Conservation (phyloP, 1,140 invertebrate species). For the Rhagoletis zephyria region DNA sequence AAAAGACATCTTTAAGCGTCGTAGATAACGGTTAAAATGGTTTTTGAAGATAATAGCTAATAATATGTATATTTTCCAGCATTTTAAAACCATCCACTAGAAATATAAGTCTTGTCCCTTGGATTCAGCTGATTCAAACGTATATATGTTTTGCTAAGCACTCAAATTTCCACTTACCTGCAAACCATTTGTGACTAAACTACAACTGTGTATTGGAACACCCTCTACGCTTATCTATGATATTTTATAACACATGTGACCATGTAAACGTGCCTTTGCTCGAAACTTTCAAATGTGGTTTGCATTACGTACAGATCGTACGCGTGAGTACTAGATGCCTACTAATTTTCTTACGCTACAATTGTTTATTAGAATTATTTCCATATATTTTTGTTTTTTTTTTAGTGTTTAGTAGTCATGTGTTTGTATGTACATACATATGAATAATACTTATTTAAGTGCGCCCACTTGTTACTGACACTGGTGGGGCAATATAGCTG, state of each 20-base stretch:
- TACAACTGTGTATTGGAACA: no score
- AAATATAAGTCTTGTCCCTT: no score
- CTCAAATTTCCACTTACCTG: no score
- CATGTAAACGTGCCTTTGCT: background rate
- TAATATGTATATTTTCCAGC: no score
- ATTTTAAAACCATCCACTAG: no score
- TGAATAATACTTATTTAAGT: background rate
- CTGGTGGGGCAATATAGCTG: background rate
- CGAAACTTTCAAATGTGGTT: constrained; percentile 37
- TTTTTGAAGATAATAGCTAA: no score
- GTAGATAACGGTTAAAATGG: no score
- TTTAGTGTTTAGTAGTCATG: background rate
- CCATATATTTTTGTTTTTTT: background rate
- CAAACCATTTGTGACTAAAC: no score
- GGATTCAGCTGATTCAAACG: no score
- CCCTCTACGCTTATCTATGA: no score
- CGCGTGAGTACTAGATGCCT: background rate
- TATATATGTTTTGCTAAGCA: no score
- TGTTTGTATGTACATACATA: background rate
- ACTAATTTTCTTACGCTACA: constrained; percentile 22
- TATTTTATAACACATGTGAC: constrained; percentile 8
- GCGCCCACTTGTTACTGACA: constrained; percentile 7
- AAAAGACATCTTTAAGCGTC: no score
- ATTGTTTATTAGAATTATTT: background rate
- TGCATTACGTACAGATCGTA: background rate